phyloP scores from a whole-genome alignment of 2,888 invertebrate genomes.

The Bombylius discolor region DNA sequence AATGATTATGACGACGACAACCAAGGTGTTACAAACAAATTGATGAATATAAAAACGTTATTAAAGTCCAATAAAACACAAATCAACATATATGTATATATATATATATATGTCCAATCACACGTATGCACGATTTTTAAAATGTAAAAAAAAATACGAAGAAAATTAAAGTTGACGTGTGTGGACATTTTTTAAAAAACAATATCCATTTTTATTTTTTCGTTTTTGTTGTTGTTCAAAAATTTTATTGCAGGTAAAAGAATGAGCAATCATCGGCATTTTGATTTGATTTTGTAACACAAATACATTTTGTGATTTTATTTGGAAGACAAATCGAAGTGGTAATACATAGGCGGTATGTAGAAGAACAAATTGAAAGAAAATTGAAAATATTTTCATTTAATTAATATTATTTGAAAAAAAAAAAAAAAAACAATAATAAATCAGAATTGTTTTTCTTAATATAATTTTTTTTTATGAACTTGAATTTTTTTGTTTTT shows the following conservation, averaged over 20 bases:
- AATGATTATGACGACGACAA: too few relatives aligned
- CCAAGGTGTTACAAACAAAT: not conserved
- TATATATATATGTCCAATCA: not conserved
- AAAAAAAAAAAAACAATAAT: not conserved
- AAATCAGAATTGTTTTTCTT: not conserved
- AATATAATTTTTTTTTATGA: not conserved
- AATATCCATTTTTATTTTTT: not conserved
- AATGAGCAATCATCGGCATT: slow-evolving; percentile 6
- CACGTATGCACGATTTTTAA: not conserved
- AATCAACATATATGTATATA: not conserved
- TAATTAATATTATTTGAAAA: slow-evolving; percentile 2
- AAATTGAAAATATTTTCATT: slow-evolving; percentile 9
- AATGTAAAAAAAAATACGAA: too few relatives aligned
- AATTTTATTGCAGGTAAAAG: not conserved
- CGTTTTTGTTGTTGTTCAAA: not conserved
- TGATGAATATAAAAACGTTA: slow-evolving; percentile 1
- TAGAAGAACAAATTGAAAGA: slow-evolving; percentile 5
- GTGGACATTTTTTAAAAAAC: not conserved
- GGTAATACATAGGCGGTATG: slow-evolving; percentile 1
- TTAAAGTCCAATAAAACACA: slow-evolving; percentile 1
- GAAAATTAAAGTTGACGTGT: not conserved
- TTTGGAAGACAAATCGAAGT: slow-evolving; percentile 5
- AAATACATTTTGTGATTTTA: not conserved
- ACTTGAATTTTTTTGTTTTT: not conserved
- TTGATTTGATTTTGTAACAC: not conserved